A percentile compares a stretch with the other conserved stretches of the same genome.
These are phyloP conservation scores for Cantharis flavilabris DNA, from an alignment of 2,888 invertebrate species.

Conservation along the genomic window DNA sequence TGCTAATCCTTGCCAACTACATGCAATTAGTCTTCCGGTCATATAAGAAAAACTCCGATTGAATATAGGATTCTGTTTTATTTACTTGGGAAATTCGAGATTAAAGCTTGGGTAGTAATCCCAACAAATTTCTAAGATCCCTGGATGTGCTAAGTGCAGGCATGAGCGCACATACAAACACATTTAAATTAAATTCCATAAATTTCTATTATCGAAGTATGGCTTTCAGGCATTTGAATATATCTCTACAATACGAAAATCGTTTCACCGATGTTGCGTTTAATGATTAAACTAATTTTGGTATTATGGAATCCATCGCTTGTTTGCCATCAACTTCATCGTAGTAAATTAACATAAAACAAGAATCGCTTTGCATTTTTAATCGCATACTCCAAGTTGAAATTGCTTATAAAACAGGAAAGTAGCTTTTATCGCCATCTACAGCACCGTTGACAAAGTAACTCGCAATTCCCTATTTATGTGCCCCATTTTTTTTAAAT, in stretches of 20 bases:
- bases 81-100: background rate
- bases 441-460: background rate
- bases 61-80: background rate
- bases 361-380: background rate
- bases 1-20: background rate
- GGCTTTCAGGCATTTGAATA: background rate
- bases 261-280: background rate
- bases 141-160: background rate
- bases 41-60: background rate
- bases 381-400: background rate
- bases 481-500: background rate
- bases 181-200: constrained; percentile 9
- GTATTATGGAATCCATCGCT: background rate
- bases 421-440: background rate
- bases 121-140: background rate
- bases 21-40: background rate
- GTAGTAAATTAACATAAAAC: background rate
- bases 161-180: background rate
- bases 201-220: background rate
- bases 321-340: background rate
- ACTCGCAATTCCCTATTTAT: background rate
- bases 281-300: background rate
- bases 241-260: background rate
- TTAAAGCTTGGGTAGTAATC: background rate
- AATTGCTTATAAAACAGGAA: background rate